Base-by-base conservation (phyloP, 2,888 invertebrate species). In the Sicus ferrugineus region DNA sequence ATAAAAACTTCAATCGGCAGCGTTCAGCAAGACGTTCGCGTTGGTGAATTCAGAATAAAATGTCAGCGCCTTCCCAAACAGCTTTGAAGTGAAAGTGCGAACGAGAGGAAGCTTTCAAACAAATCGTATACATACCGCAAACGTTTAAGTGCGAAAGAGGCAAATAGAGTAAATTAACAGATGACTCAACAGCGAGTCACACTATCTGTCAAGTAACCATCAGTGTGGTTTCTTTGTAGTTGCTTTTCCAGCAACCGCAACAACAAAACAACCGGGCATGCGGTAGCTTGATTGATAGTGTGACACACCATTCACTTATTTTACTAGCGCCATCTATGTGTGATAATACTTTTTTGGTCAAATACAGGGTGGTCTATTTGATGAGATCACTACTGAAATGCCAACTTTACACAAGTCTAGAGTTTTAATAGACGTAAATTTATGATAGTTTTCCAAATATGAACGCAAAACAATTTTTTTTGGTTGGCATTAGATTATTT, bases 31-130 rank as follows among this genome's bases (percentile, higher is more conserved):
- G 58, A 42, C 21, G 42, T 58, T 67, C 21, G 46, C 59, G 67
- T 67, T 66, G 16, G 58, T 58, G 83, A 89, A 90, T 84, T 85
- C 87, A 73, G 84, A 81, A 76, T 87, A 86, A 61, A 61, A 59
- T 81, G 88, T 88, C 66, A 66, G 66, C 66, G 56, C 56, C 19
- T 34, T 14, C 23, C 63, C 21, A 23, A 54, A n/a, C 2, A 16
- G 14, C 38, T n/a, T 1, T 6, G 3, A 7, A 26, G 4, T 4
- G 56, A 19, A 21, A 64, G 64, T 30, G 50, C 16, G n/a, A 63
- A 21, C 16, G 23, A 7, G 21, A n/a, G 7, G 4, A n/a, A n/a
- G n/a, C n/a, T 19, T 5, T 50, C n/a, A 50, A 50, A 50, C 7
- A n/a, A 19, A 11, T 19, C 5, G 50, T n/a, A 19, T n/a, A n/a